Evolutionary conservation across 2,797 vertebrate species (phyloP).

Genomic region (Rhabdomys pumilio): DNA sequence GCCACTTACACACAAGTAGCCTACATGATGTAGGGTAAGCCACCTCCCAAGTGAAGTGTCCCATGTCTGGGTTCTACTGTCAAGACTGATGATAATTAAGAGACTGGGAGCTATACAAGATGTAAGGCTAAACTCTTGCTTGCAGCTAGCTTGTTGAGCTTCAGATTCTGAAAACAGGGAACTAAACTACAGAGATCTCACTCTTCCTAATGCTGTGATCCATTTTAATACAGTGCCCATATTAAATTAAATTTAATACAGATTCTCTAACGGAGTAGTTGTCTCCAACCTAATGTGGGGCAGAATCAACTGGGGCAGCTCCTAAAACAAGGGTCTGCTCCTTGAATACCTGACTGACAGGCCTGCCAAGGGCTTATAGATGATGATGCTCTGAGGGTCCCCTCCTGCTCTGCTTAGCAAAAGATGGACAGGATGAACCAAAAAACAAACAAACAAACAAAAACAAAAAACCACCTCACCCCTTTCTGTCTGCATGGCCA

Average conservation of each 20-base stretch:
- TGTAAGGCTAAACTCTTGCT: background rate
- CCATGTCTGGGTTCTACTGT: background rate
- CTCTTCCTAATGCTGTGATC: background rate
- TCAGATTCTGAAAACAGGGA: background rate
- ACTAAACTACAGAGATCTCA: background rate
- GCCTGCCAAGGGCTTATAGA: background rate
- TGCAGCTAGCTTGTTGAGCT: background rate
- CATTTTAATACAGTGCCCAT: background rate
- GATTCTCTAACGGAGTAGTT: background rate
- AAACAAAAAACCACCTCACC: no score
- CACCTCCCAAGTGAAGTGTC: background rate
- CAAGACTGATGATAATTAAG: background rate
- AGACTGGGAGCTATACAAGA: background rate
- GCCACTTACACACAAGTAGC: background rate
- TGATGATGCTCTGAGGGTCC: background rate
- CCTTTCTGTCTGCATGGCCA: background rate
- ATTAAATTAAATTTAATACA: background rate
- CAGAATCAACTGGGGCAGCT: background rate
- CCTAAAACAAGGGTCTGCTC: background rate
- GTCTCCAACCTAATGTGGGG: background rate
- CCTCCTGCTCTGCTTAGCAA: rapidly evolving
- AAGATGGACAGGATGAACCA: background rate
- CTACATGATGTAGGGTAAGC: background rate
- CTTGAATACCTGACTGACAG: no score
- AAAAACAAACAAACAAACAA: no score